Evolutionary conservation across 1,140 invertebrate species (phyloP).

Genomic region (Caenorhabditis inopinata): DNA sequence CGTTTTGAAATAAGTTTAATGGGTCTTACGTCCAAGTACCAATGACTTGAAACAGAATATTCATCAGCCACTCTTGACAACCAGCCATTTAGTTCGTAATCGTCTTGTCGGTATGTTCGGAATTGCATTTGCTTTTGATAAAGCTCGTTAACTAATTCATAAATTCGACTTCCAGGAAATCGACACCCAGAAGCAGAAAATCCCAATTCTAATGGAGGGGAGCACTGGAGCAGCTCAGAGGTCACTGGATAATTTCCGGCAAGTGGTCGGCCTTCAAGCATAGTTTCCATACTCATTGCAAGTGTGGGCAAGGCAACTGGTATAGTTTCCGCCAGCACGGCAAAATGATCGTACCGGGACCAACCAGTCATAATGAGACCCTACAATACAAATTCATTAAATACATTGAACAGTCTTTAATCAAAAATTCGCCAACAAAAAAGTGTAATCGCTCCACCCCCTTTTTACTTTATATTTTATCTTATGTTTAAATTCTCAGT

Average conservation of each 20-base stretch:
- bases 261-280: slow-evolving; percentile 42
- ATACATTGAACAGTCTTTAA: too few species aligned
- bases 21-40: slow-evolving; percentile 42
- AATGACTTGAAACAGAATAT: slow-evolving; percentile 37
- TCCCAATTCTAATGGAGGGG: slow-evolving; percentile 34
- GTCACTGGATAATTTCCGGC: slow-evolving; percentile 35
- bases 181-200: slow-evolving; percentile 34
- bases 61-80: slow-evolving; percentile 24
- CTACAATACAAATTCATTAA: slow-evolving; percentile 39
- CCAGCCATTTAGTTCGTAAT: slow-evolving; percentile 40
- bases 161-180: slow-evolving; percentile 43
- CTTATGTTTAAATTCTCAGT: not conserved
- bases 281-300: slow-evolving; percentile 66
- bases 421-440: too few species aligned
- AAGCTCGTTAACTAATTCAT: slow-evolving; percentile 35
- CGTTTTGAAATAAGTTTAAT: too few species aligned
- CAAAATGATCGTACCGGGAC: slow-evolving; percentile 82
- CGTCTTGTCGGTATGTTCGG: slow-evolving; percentile 25
- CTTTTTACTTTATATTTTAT: not conserved
- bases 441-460: too few species aligned
- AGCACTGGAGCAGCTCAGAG: slow-evolving; percentile 35
- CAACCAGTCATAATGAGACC: slow-evolving; percentile 64
- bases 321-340: slow-evolving; percentile 84
- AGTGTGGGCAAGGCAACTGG: slow-evolving; percentile 78
- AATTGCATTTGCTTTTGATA: slow-evolving; percentile 15